Percentiles rank a stretch among this genome's conserved stretches.
Evolutionary conservation across 2,797 vertebrate genomes (phyloP).

Genomic region (Anas acuta): DNA sequence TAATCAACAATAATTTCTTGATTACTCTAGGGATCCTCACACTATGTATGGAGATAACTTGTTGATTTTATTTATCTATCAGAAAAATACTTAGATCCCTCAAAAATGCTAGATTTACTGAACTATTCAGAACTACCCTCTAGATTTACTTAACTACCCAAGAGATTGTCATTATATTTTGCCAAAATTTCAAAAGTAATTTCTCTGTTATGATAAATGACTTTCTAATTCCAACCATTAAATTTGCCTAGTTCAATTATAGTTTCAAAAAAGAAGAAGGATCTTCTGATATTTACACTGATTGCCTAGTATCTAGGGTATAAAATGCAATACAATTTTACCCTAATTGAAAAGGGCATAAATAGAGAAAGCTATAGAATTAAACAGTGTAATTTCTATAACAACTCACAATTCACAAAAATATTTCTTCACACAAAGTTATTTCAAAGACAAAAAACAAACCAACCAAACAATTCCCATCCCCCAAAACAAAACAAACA

Average conservation of each 20-base stretch:
- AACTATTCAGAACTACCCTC: background rate
- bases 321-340: background rate
- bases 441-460: background rate
- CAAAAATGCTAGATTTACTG: background rate
- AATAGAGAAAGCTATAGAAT: background rate
- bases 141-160: background rate
- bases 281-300: background rate
- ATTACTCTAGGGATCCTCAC: background rate
- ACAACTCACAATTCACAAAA: background rate
- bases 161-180: background rate
- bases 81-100: background rate
- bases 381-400: background rate
- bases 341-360: fast-evolving
- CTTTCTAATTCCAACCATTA: background rate
- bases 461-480: too few species aligned
- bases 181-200: background rate
- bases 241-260: background rate
- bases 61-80: background rate
- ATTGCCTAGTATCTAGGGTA: background rate
- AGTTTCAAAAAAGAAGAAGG: background rate
- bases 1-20: background rate
- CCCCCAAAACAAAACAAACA: too few species aligned
- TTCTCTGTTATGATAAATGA: background rate
- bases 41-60: background rate
- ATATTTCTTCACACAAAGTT: background rate